A percentile compares a stretch with the other conserved stretches of the same genome.
Conservation (phyloP, 2,888 invertebrate genomes). For the Amphipyra tragopoginis region DNA sequence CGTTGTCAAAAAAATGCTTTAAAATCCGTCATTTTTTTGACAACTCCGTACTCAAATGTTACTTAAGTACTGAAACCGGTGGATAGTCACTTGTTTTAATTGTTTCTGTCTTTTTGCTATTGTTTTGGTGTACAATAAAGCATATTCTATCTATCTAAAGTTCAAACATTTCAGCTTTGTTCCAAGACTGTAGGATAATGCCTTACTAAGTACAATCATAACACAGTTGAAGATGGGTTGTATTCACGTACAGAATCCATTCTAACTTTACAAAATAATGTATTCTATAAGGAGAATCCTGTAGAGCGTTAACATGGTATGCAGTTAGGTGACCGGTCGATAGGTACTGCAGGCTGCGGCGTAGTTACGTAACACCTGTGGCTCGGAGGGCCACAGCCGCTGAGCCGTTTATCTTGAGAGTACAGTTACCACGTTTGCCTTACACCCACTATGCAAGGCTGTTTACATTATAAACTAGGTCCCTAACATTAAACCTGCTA, state of each 20-base stretch:
- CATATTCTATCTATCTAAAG: too few species aligned
- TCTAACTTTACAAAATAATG: background rate
- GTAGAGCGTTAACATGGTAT: conserved; percentile 35
- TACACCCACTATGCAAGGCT: conserved; percentile 70
- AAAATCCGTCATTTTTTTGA: too few species aligned
- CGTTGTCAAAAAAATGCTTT: too few species aligned
- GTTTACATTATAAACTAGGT: conserved; percentile 65
- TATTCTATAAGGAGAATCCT: conserved; percentile 3
- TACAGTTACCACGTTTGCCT: conserved; percentile 73
- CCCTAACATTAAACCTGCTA: conserved; percentile 42
- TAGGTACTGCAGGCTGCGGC: conserved; percentile 74
- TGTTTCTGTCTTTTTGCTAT: too few species aligned
- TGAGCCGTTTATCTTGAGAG: conserved; percentile 71
- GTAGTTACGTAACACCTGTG: conserved; percentile 80
- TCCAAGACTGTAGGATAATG: too few species aligned
- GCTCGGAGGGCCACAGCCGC: conserved; percentile 24
- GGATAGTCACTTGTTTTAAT: too few species aligned
- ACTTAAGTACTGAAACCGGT: too few species aligned
- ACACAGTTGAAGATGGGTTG: too few species aligned
- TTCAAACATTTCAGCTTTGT: too few species aligned
- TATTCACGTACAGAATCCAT: background rate
- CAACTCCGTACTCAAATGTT: too few species aligned
- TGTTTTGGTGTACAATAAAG: too few species aligned
- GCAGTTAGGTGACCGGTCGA: conserved; percentile 73
- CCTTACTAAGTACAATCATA: too few species aligned